These are phyloP conservation scores for Balearica regulorum DNA, from an alignment of 2,797 vertebrate species.

Conservation along the genomic window DNA sequence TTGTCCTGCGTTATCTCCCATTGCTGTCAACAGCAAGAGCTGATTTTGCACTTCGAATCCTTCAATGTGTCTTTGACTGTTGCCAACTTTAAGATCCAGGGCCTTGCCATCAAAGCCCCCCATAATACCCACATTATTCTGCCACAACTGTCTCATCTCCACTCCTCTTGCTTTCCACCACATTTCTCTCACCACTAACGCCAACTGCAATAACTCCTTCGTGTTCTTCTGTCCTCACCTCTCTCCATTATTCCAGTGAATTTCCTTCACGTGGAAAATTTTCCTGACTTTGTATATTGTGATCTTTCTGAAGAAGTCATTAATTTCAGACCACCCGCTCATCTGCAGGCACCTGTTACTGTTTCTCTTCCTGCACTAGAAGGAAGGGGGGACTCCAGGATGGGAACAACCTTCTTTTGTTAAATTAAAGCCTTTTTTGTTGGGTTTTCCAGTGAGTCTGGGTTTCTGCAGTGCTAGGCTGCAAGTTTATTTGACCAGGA, in stretches of 20 bases:
- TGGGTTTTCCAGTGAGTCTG: fast-evolving
- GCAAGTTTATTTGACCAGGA: not conserved
- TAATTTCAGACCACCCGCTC: not conserved
- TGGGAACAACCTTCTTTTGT: not conserved
- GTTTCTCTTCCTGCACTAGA: not conserved
- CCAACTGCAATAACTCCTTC: not conserved
- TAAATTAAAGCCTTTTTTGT: not conserved
- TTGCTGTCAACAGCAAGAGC: not conserved
- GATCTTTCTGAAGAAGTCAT: not conserved
- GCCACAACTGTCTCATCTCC: not conserved
- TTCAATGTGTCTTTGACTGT: not conserved
- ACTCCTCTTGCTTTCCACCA: not conserved
- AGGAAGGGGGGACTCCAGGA: not conserved
- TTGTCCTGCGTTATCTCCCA: not conserved
- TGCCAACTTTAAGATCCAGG: not conserved
- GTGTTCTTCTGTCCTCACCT: not conserved
- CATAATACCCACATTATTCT: not conserved
- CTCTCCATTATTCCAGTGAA: not conserved
- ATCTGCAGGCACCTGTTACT: not conserved
- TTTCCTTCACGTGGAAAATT: not conserved
- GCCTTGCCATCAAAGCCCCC: not conserved
- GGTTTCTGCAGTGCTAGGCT: not conserved
- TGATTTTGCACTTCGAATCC: not conserved
- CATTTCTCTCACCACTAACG: not conserved
- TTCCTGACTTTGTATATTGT: not conserved